Evolutionary conservation across 1,140 invertebrate species (phyloP), one percentile per base, ranked within the genome.

Genomic region (Orchestia grillus): DNA sequence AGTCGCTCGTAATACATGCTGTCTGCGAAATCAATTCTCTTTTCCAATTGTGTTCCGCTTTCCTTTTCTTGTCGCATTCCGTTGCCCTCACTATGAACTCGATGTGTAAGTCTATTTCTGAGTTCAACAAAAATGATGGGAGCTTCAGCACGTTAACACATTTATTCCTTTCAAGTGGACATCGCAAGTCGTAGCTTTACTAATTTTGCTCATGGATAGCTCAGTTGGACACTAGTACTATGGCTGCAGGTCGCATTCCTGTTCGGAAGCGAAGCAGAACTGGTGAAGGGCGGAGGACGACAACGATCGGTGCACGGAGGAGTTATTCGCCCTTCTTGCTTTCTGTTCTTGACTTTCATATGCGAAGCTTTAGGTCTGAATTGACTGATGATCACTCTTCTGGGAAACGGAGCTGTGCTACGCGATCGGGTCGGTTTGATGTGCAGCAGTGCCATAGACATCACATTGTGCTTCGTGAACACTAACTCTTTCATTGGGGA

Each of bases 221-320:
- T 77, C 15, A 23, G 62, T 77, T 77, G 62, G 62, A 77, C 62
- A 77, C 62, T 23, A 94, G 44, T 90, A 43, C 36, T 44, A 94
- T 94, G 44, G 92, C 88, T 91, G 44, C 44, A 90, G 44, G 92
- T 45, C 92, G 44, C 92, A 94, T 94, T 94, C 92, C 92, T 94
- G 92, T 47, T 44, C 44, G 92, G 44, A 94, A 94, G 41, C 47
- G 92, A 94, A 94, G 92, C 92, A 94, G 92, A 94, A 94, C 92
- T 45, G 90, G 19, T 92, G 92, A 94, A 40, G 36, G 92, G 92
- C 44, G 43, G 43, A 42, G 43, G n/a, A 90, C 88, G 62, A 77
- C 62, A 36, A 77, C 62, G 62, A 77, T 77, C 62, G 28, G 62
- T 77, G 62, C 62, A 77, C 62, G 28, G 11, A 77, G 62, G 62